Base-by-base conservation (phyloP, 2,888 invertebrate genomes). In the Drosophila kuntzei region DNA sequence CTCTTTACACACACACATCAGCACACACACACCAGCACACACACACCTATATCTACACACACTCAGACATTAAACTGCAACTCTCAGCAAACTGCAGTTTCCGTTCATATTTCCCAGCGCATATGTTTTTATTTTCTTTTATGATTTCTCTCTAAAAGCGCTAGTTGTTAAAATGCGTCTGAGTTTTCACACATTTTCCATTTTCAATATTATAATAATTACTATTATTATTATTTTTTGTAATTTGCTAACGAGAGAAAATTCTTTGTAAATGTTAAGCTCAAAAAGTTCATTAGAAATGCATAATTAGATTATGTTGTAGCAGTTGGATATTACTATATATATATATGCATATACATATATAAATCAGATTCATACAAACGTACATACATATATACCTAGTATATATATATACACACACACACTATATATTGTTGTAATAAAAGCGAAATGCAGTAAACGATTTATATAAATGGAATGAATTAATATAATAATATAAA, bases 301-400 rank as follows among this genome's bases (percentile, higher is more conserved):
- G 58, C 89, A 88, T 89, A 84, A 89, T 89, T 84, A 87, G 87
- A 84, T 89, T 84, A 83, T 84, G 89, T 84, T 84, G 76, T 76
- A 79, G 77, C 77, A 76, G 73, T 76, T 72, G 77, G 73, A 80
- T 79, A 80, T 89, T 82, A 79, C 59, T 65, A 79, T 50, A 71
- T 76, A 71, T 76, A 79, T 68, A 71, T 32, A 43, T 53, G 68
- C 59, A 64, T 60, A 64, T 55, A 68, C 71, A 78, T 76, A 76
- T 73, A 78, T 66, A 60, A n/a, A 71, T 62, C 65, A 57, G 53
- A 77, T 67, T 79, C 70, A 76, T 77, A 71, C 50, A 60, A 63
- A 53, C 70, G 63, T 75, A 80, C 72, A 82, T 80, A 69, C 68
- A 81, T 77, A 75, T 75, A 81, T 75, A 75, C 78, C 78, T 74